Evolutionary conservation across 2,113 vertebrate species (phyloP), one percentile per base, ranked within the genome.

Genomic region (Megaleporinus macrocephalus): DNA sequence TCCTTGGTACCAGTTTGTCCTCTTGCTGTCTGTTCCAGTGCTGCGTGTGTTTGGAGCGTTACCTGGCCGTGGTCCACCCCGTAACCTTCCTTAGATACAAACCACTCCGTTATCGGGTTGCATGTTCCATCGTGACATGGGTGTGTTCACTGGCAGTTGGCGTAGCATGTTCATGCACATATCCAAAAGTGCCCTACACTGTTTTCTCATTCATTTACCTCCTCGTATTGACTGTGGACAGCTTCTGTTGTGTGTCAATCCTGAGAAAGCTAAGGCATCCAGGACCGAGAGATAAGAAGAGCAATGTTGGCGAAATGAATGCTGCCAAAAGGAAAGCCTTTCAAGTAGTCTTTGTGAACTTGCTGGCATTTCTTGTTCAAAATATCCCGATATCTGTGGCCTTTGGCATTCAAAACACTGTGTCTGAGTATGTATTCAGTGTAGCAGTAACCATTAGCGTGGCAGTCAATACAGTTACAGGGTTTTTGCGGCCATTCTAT

Each of bases 211-310:
- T 47, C 13, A 13, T 73, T n/a, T 73, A 66, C 20, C 14, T 78
- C 1, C 0, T 59, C 16, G 36, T 78, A 18, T 41, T 83, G n/a
- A 55, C 1, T 15, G 11, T 78, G 1, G 33, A 44, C 41, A 0
- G 53, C 29, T 78, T 83, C 41, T 72, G 66, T 24, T 83, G 41
- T 14, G 20, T 68, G 76, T 66, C 62, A 20, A 26, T 68, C 18
- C 73, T 82, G 18, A 83, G 36, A 14, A 66, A 12, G 53, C 76
- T 83, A 62, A 79, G 44, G 62, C 62, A n/a, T 15, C 29, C 69
- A 20, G 76, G 49, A 20, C 65, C 51, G 7, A n/a, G 65, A n/a
- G 29, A 70, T 16, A 44, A 4, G 10, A n/a, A 15, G 36, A 27
- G 0, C 33, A 36, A 75, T 16, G 51, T 59, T 1, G 36, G 65